A percentile compares a stretch with the other conserved stretches of the same genome.
Conservation (phyloP, 2,797 vertebrate genomes). For the Syngnathus acus region DNA sequence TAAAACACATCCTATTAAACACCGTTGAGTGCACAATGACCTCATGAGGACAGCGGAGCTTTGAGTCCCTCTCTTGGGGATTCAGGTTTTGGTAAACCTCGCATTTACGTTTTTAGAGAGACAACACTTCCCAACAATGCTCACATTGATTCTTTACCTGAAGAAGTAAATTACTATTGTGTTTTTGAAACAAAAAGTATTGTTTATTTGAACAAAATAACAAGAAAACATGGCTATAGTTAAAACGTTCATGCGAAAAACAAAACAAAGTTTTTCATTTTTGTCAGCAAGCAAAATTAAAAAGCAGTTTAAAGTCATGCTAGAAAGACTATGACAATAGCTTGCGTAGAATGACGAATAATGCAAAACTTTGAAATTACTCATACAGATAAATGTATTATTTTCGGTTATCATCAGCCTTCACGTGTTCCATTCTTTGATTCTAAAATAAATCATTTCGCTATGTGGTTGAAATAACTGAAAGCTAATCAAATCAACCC, state of each 20-base stretch:
- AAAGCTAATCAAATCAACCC: too few species aligned
- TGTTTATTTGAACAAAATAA: too few species aligned
- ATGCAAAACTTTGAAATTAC: neutral
- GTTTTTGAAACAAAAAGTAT: too few species aligned
- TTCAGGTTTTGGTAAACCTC: conserved; percentile 44
- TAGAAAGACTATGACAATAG: neutral
- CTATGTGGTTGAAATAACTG: neutral
- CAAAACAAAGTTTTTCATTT: neutral
- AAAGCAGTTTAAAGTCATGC: neutral
- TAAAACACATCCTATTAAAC: conserved; percentile 65
- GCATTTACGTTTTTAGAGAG: conserved; percentile 11
- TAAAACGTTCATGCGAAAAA: neutral
- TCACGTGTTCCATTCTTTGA: too few species aligned
- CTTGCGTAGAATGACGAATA: neutral
- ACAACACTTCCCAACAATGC: neutral
- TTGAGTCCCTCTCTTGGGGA: conserved; percentile 40
- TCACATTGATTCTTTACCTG: neutral
- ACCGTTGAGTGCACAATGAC: conserved; percentile 57
- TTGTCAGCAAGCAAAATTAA: neutral
- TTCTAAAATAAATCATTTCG: too few species aligned
- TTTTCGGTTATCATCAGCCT: too few species aligned
- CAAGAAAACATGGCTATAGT: too few species aligned
- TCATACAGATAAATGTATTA: too few species aligned
- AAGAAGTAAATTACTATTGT: too few species aligned
- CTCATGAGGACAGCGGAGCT: conserved; percentile 52